These are phyloP conservation scores for Aphodius sticticus DNA, from an alignment of 2,888 invertebrate species.

Conservation along the genomic window DNA sequence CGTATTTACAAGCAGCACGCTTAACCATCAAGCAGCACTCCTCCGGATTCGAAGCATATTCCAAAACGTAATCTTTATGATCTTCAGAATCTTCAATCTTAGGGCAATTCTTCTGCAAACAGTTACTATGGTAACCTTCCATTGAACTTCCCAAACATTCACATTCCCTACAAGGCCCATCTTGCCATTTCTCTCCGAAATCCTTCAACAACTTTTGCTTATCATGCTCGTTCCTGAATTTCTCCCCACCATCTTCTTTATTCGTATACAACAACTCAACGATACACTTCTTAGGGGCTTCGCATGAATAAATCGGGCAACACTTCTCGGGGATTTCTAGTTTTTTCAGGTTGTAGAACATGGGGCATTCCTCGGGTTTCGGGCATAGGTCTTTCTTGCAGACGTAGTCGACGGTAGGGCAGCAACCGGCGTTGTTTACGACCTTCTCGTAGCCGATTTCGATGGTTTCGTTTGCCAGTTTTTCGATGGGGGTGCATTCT, in stretches of 20 bases:
- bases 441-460: slow-evolving; percentile 69
- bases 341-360: slow-evolving; percentile 64
- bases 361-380: slow-evolving; percentile 65
- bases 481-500: slow-evolving; percentile 69
- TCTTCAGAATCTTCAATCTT: slow-evolving; percentile 58
- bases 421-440: slow-evolving; percentile 74
- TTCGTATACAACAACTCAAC: slow-evolving; percentile 66
- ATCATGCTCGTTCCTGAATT: slow-evolving; percentile 53
- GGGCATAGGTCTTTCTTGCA: slow-evolving; percentile 74
- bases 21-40: slow-evolving; percentile 71
- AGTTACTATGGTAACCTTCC: slow-evolving; percentile 57
- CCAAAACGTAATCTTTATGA: slow-evolving; percentile 65
- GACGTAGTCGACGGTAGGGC: slow-evolving; percentile 67
- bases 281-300: slow-evolving; percentile 72
- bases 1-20: slow-evolving; percentile 67
- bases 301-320: slow-evolving; percentile 73
- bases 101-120: slow-evolving; percentile 65
- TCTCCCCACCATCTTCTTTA: slow-evolving; percentile 65
- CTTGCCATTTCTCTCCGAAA: slow-evolving; percentile 71
- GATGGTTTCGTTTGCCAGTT: slow-evolving; percentile 55
- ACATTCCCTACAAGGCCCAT: slow-evolving; percentile 76
- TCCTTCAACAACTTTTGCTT: slow-evolving; percentile 65
- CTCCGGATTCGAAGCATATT: slow-evolving; percentile 63
- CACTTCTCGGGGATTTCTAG: slow-evolving; percentile 60
- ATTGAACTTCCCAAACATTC: slow-evolving; percentile 60